Evolutionary conservation across 2,113 vertebrate genomes (phyloP), one percentile per base, ranked within the genome.

Genomic region (Butorides virescens): DNA sequence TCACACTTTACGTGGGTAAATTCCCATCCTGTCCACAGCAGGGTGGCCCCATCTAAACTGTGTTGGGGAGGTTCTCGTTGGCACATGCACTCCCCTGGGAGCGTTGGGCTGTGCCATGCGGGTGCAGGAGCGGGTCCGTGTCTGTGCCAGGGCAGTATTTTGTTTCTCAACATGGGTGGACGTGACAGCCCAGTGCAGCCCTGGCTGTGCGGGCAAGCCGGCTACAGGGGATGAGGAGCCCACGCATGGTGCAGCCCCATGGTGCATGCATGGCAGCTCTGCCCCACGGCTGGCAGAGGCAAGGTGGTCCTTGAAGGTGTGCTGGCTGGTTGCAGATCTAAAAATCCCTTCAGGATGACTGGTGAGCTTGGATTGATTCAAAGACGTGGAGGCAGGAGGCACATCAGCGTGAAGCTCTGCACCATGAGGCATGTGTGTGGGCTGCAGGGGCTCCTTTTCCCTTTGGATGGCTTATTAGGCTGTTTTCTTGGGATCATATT

Each of bases 181-280:
- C 2, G 10, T 26, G 78, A 32, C 36, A 44, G 63, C 25, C 16
- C 72, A 42, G n/a, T 0, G 11, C 49, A 20, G 2, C 9, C 22
- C 13, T 5, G 9, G 13, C 61, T 79, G n/a, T 6, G 3, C 0
- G 3, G 19, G 42, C 7, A n/a, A 34, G 62, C 9, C 0, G 1
- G 50, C 22, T 78, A 27, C 2, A 3, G 52, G 16, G 58, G 2
- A 1, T 44, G 37, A 49, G 58, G 11, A 58, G 8, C 20, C 29
- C 34, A 30, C 1, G 1, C 1, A 1, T 1, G 6, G 18, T 1
- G 1, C 56, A 76, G n/a, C 15, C 37, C 42, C n/a, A 7, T 0
- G 4, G 14, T 42, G 44, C 18, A 36, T 7, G 37, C 32, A 46
- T 0, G 0, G 11, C 1, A 3, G 16, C 44, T 88, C 63, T 93